Evolutionary conservation across 2,888 invertebrate genomes (phyloP).

Genomic region (Torymus tubicola): DNA sequence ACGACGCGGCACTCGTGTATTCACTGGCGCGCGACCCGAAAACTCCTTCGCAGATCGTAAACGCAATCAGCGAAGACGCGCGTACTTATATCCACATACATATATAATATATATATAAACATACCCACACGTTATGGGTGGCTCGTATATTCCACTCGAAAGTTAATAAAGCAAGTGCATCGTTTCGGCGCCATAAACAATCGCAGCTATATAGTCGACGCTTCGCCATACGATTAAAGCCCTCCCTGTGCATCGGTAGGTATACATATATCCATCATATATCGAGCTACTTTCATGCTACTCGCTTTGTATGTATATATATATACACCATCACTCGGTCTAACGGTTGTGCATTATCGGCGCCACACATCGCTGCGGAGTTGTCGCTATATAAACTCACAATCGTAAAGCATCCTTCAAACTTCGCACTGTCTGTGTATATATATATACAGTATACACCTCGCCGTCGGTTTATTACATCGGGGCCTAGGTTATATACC

Average conservation of each 20-base stretch:
- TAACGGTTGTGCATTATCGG: conserved; percentile 28
- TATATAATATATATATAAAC: neutral
- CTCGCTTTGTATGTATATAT: too few species aligned
- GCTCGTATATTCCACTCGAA: neutral
- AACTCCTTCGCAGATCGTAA: neutral
- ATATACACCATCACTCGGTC: neutral
- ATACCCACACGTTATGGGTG: neutral
- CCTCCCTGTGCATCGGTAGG: neutral
- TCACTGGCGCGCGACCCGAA: neutral
- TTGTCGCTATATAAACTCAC: neutral
- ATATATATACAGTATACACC: neutral
- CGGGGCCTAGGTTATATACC: neutral
- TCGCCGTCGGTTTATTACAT: neutral
- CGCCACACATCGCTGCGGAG: neutral
- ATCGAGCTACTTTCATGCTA: conserved; percentile 39
- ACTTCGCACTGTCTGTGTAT: neutral
- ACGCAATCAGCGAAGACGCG: neutral
- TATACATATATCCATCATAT: conserved; percentile 16
- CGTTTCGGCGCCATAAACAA: conserved; percentile 1
- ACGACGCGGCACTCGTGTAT: too few species aligned
- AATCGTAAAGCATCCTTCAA: conserved; percentile 18
- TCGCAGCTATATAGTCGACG: neutral
- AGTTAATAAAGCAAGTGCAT: conserved; percentile 13
- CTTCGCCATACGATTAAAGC: too few species aligned
- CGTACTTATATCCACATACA: neutral